Conservation (phyloP, 1,140 invertebrate species). For the Centruroides vittatus region DNA sequence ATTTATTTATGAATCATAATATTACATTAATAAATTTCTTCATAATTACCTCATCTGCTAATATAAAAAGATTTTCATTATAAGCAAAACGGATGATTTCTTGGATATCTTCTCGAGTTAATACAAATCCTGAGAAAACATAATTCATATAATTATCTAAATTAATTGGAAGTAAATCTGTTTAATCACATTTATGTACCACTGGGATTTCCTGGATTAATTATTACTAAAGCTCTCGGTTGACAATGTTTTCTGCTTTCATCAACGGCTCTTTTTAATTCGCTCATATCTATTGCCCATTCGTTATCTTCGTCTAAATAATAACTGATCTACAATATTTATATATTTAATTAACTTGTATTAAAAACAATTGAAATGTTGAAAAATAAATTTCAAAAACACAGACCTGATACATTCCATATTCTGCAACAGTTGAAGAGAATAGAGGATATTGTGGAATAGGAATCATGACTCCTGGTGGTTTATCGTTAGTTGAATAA, state of each 20-base stretch:
- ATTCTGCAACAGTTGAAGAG: constrained; percentile 84
- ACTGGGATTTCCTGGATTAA: constrained; percentile 99
- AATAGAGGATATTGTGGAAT: constrained; percentile 98
- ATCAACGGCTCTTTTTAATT: constrained; percentile 61
- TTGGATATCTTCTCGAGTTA: constrained; percentile 76
- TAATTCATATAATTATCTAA: no score
- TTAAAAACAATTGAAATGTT: not conserved
- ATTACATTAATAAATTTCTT: no score
- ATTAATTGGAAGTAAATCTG: not conserved
- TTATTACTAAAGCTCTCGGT: constrained; percentile 83
- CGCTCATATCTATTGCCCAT: constrained; percentile 68
- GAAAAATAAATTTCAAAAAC: not conserved
- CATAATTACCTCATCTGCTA: constrained; percentile 78
- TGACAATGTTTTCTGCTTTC: constrained; percentile 51
- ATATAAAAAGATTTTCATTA: constrained; percentile 64
- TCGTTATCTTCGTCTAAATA: constrained; percentile 78
- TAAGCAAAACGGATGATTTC: constrained; percentile 86
- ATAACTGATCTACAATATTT: constrained; percentile 53
- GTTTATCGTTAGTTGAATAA: constrained; percentile 38
- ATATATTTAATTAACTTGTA: not conserved
- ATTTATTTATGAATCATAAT: no score
- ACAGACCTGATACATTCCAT: constrained; percentile 52
- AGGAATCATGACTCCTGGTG: constrained; percentile 80
- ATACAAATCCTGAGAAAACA: constrained; percentile 46
- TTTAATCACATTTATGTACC: constrained; percentile 35